Evolutionary conservation across 2,888 invertebrate genomes (phyloP), one percentile per base, ranked within the genome.

Genomic region (Gonocerus acuteangulatus): DNA sequence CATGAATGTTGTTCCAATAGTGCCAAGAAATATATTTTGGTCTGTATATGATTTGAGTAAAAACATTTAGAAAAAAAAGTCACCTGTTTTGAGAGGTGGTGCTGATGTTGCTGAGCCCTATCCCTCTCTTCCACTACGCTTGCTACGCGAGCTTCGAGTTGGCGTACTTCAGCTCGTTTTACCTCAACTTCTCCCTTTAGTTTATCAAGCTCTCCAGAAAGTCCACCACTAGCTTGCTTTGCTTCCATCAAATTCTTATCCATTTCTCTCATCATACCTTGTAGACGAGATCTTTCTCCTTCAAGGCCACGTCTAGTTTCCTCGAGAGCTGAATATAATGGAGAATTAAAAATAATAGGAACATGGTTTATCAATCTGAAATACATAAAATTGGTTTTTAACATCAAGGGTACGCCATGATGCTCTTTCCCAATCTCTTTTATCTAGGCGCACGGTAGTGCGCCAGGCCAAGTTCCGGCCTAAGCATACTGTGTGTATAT

Each of bases 41-140:
- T n/a, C n/a, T n/a, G n/a, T n/a, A n/a, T n/a, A n/a, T n/a, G n/a
- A n/a, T n/a, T n/a, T n/a, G n/a, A n/a, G n/a, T n/a, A n/a, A n/a
- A n/a, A n/a, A n/a, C n/a, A n/a, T n/a, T n/a, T n/a, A n/a, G n/a
- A n/a, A n/a, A n/a, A n/a, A n/a, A 32, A 16, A 36, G 39, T 47
- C 65, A 82, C 84, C 76, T 88, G 89, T 62, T 89, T 84, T 60
- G 85, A 82, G 15, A 85, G 78, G 67, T 87, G 84, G 65, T 82
- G 85, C 42, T 86, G 78, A 67, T 90, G 89, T 68, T 84, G 81
- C 44, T 85, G 82, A 7, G 84, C 76, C 0, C 89, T 79, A 71
- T 90, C 90, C 32, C 87, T 80, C 68, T 89, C 87, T 69, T 90
- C 90, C 13, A 80, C 80, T 73, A 89, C 89, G 68, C 86, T 84